These are phyloP conservation scores for Agrochola litura DNA, from an alignment of 2,888 invertebrate species.

Conservation along the genomic window DNA sequence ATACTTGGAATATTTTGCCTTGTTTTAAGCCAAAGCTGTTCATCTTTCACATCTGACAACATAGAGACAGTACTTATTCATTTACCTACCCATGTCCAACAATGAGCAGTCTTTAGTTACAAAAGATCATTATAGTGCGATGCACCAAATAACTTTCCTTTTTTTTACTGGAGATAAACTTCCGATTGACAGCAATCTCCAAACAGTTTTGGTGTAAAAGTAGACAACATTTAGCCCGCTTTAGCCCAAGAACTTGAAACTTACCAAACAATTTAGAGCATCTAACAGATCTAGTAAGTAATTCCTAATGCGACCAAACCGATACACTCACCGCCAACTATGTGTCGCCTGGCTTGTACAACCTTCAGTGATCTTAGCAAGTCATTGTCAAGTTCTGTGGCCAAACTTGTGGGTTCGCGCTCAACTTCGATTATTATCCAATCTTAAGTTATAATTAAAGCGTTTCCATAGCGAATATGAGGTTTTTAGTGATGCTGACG, in stretches of 20 bases:
- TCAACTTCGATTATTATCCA: constrained; percentile 59
- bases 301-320: constrained; percentile 13
- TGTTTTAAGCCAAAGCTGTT: too few species aligned
- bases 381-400: constrained; percentile 52
- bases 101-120: neutral
- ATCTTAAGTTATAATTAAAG: constrained; percentile 63
- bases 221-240: neutral
- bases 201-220: neutral
- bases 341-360: constrained; percentile 39
- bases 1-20: too few species aligned
- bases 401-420: constrained; percentile 40
- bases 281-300: constrained; percentile 29
- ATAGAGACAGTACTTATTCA: too few species aligned
- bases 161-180: neutral
- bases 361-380: constrained; percentile 29
- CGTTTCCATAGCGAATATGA: constrained; percentile 26
- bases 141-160: neutral
- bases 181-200: neutral
- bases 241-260: neutral
- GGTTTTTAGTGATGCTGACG: constrained; percentile 37
- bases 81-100: neutral
- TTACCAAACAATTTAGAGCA: constrained; percentile 28
- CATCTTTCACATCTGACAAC: too few species aligned
- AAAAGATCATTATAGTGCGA: neutral
- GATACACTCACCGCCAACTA: constrained; percentile 40